Base-by-base conservation (phyloP, 2,113 vertebrate genomes). In the Parus major region DNA sequence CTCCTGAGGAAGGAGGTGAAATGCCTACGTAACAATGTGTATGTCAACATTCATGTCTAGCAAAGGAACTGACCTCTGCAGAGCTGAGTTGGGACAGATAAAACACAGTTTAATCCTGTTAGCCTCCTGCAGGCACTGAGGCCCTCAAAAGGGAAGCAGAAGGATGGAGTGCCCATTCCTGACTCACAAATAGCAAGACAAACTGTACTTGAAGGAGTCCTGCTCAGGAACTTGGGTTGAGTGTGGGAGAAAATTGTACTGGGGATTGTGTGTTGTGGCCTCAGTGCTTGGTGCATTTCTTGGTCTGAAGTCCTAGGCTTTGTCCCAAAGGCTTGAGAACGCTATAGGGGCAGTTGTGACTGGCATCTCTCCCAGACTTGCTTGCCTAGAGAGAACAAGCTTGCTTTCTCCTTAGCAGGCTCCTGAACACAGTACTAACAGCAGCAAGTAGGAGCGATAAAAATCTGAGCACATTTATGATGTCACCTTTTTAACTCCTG, bases 21-120 rank as follows among this genome's bases (percentile, higher is more conserved):
- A 70, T 31, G 12, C 23, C 47, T 85, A 28, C 1, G 2, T 89
- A 79, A 88, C 22, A 10, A 25, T 60, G 31, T 18, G 33, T 72
- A 31, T 86, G 89, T 91, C 90, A 96, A 96, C 65, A 91, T 73
- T 68, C 59, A 28, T 24, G 53, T 63, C 70, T 82, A 81, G 63
- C 12, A 49, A 88, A 85, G 60, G 65, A 95, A 65, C 44, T 78
- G 80, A 85, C 59, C 82, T 85, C 50, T 82, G 80, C 53, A 93
- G 53, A 88, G 53, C 75, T 80, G 79, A 44, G 63, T 22, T 89
- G 50, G 78, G 79, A 77, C 39, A 90, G 82, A 94, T 77, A 91
- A 94, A 96, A 80, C 33, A 42, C 17, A 16, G 17, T 76, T 81
- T 65, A 95, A 90, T 66, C 84, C 86, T 71, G 55, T 92, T 86